Evolutionary conservation across 2,888 invertebrate species (phyloP).

Genomic region (Stenoptilia bipunctidactyla): DNA sequence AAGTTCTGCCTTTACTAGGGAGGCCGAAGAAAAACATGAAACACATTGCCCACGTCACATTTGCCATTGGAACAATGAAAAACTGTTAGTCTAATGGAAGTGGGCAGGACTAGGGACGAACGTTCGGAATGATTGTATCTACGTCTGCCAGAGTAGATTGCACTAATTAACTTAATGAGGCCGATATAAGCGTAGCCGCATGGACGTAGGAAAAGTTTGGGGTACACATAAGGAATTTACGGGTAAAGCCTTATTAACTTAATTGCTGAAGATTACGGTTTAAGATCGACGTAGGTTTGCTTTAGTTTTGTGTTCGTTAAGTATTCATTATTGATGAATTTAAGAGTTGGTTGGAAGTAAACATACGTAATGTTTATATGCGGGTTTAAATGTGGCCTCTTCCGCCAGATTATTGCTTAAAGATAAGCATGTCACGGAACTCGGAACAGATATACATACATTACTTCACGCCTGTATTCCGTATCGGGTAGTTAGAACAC

Average conservation of each 20-base stretch:
- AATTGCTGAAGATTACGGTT: background rate
- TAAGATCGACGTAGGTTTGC: too few species aligned
- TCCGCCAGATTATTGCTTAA: too few species aligned
- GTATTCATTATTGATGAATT: too few species aligned
- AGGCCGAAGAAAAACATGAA: background rate
- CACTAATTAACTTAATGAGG: slow-evolving; percentile 50
- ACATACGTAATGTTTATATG: too few species aligned
- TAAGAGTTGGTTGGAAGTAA: too few species aligned
- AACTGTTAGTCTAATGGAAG: slow-evolving; percentile 42
- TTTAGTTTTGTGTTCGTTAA: too few species aligned
- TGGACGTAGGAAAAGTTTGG: background rate
- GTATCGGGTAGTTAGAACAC: too few species aligned
- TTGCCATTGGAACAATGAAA: slow-evolving; percentile 18
- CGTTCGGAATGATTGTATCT: background rate
- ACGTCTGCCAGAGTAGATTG: slow-evolving; percentile 22
- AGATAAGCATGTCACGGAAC: too few species aligned
- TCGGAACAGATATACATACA: too few species aligned
- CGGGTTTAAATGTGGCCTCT: too few species aligned
- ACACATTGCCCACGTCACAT: background rate
- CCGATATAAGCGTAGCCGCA: slow-evolving; percentile 3
- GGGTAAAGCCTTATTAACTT: background rate
- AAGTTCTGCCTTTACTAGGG: too few species aligned
- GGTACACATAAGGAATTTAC: background rate
- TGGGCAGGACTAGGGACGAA: slow-evolving; percentile 31
- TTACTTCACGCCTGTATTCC: too few species aligned